Conservation (phyloP, 2,888 invertebrate genomes). For the Pammene fasciana region DNA sequence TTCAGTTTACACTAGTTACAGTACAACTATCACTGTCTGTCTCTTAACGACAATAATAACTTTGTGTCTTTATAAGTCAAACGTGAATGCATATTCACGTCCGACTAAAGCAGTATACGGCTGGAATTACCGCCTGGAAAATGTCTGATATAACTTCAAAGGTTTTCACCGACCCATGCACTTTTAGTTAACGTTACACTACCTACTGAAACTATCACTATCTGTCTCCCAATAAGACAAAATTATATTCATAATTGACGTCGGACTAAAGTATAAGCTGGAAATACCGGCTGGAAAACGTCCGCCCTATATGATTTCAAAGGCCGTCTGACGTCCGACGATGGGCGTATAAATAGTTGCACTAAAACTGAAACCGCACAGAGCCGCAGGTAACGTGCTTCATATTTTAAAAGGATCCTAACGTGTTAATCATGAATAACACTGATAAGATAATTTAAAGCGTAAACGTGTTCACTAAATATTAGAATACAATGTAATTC, state of each 20-base stretch:
- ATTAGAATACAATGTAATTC: constrained; percentile 7
- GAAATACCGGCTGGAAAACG: constrained; percentile 62
- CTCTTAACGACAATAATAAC: constrained; percentile 50
- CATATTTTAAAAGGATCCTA: constrained; percentile 60
- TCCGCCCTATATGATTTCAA: constrained; percentile 38
- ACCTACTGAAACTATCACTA: no score
- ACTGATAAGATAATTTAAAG: constrained; percentile 33
- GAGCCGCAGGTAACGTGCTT: constrained; percentile 65
- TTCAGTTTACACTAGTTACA: constrained; percentile 47
- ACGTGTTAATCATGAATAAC: constrained; percentile 57
- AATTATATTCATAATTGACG: constrained; percentile 63
- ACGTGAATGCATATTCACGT: constrained; percentile 65
- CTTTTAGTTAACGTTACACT: not conserved
- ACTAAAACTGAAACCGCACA: constrained; percentile 51
- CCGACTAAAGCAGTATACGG: constrained; percentile 56
- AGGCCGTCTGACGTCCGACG: constrained; percentile 34
- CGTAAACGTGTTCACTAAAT: constrained; percentile 23
- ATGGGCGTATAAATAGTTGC: constrained; percentile 47
- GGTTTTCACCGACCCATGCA: not conserved
- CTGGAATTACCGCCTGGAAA: constrained; percentile 64
- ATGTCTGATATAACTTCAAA: constrained; percentile 23
- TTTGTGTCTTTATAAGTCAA: constrained; percentile 53
- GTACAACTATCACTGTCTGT: constrained; percentile 54
- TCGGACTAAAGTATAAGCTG: constrained; percentile 58
- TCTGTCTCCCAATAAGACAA: constrained; percentile 31